Conservation (phyloP, 2,797 vertebrate species). For the Rhinophrynus dorsalis region DNA sequence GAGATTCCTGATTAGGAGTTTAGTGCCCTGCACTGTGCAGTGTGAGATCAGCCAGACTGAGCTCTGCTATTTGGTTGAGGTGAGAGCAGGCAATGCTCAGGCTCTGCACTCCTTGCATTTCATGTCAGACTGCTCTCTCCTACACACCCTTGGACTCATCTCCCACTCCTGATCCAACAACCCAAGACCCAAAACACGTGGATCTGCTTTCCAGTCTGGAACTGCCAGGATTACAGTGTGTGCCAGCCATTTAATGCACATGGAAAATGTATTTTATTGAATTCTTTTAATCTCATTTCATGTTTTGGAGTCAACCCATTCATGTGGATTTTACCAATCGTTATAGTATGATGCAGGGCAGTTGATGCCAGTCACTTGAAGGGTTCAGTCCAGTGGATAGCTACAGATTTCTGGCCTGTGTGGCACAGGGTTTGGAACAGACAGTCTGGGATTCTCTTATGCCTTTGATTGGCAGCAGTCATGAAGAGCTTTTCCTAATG, state of each 20-base stretch:
- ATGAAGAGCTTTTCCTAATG: constrained; percentile 7
- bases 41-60: background rate
- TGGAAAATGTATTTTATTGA: too few relatives aligned
- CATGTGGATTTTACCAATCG: too few relatives aligned
- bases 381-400: too few relatives aligned
- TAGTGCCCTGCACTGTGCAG: constrained; percentile 21
- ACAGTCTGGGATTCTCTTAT: background rate
- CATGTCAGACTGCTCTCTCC: constrained; percentile 21
- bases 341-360: background rate
- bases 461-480: constrained; percentile 19
- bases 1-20: constrained; percentile 38
- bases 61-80: constrained; percentile 31
- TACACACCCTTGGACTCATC: constrained; percentile 19
- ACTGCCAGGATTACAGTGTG: background rate
- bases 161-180: constrained; percentile 11
- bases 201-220: background rate
- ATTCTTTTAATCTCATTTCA: too few relatives aligned
- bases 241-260: too few relatives aligned
- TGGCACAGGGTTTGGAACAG: too few relatives aligned
- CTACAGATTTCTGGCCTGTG: too few relatives aligned
- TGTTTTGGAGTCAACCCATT: too few relatives aligned
- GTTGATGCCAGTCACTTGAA: too few relatives aligned
- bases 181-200: constrained; percentile 21
- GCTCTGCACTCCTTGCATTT: constrained; percentile 31
- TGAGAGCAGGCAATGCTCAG: constrained; percentile 20